phyloP scores from a whole-genome alignment of 1,140 invertebrate species.

The Pectinophora gossypiella region DNA sequence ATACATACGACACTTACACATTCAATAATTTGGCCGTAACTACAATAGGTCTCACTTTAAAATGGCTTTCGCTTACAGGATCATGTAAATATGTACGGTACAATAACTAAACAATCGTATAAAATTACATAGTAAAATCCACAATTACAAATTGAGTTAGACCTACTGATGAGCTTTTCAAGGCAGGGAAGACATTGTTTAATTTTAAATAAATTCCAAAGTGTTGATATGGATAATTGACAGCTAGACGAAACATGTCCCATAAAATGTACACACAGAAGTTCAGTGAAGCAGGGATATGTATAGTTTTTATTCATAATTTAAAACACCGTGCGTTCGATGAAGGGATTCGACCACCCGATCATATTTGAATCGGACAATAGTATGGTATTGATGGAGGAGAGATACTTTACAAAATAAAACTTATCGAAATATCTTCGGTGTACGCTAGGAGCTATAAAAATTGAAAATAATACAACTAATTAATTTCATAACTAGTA shows the following conservation, averaged over 20 bases:
- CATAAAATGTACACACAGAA: too few species aligned
- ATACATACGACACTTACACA: conserved; percentile 71
- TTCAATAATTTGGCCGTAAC: conserved; percentile 58
- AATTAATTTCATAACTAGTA: conserved; percentile 75
- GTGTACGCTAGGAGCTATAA: conserved; percentile 74
- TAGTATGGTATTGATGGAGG: conserved; percentile 71
- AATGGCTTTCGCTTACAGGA: conserved; percentile 26
- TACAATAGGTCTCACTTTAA: conserved; percentile 47
- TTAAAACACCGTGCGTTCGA: too few species aligned
- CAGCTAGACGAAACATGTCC: too few species aligned
- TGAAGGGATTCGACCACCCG: too few species aligned
- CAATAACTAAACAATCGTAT: conserved; percentile 10
- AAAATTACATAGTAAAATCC: conserved; percentile 9
- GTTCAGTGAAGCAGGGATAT: too few species aligned
- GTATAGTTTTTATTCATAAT: too few species aligned
- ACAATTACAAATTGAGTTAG: conserved; percentile 2
- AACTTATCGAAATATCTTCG: conserved; percentile 75
- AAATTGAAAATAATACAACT: conserved; percentile 75
- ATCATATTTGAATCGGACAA: conserved; percentile 17
- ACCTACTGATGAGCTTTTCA: conserved; percentile 25
- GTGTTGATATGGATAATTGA: too few species aligned
- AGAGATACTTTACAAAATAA: conserved; percentile 73
- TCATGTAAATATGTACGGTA: neutral
- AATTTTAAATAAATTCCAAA: too few species aligned
- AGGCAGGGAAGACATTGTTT: conserved; percentile 57